Conservation (phyloP, 2,888 invertebrate species). For the Anagyrus pseudococci region DNA sequence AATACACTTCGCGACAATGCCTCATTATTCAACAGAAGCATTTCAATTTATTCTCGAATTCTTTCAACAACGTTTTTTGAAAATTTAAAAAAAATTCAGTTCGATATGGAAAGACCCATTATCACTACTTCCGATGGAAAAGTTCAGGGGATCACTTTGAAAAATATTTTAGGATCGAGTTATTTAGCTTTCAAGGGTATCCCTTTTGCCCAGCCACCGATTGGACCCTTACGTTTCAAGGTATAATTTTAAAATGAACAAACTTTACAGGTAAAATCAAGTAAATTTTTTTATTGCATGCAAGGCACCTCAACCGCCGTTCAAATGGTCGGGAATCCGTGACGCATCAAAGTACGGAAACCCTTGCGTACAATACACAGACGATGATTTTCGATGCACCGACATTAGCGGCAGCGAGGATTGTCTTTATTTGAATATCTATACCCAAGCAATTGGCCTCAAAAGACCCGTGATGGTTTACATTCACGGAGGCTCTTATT, state of each 20-base stretch:
- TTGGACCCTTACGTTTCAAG: background rate
- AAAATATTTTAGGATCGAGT: background rate
- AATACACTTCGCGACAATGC: too few species aligned
- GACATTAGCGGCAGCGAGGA: constrained; percentile 39
- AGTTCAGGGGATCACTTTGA: background rate
- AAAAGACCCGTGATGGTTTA: constrained; percentile 45
- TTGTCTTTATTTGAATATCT: constrained; percentile 44
- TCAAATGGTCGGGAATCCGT: constrained; percentile 41
- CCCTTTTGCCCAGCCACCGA: background rate
- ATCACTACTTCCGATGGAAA: background rate
- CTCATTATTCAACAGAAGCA: too few species aligned
- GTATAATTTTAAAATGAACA: constrained; percentile 22
- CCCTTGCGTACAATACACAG: constrained; percentile 2
- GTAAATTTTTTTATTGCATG: background rate
- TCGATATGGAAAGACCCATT: background rate
- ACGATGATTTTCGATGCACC: constrained; percentile 6
- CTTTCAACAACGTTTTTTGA: too few species aligned
- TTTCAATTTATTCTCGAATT: too few species aligned
- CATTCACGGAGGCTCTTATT: constrained; percentile 46
- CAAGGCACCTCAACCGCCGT: constrained; percentile 41
- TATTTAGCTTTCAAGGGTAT: background rate
- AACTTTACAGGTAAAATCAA: too few species aligned
- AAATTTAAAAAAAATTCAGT: too few species aligned
- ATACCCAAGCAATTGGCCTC: constrained; percentile 36
- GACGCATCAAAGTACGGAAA: constrained; percentile 28